These are phyloP conservation scores for Macrosoma leucophasiata DNA, from an alignment of 2,888 invertebrate species.

Conservation along the genomic window DNA sequence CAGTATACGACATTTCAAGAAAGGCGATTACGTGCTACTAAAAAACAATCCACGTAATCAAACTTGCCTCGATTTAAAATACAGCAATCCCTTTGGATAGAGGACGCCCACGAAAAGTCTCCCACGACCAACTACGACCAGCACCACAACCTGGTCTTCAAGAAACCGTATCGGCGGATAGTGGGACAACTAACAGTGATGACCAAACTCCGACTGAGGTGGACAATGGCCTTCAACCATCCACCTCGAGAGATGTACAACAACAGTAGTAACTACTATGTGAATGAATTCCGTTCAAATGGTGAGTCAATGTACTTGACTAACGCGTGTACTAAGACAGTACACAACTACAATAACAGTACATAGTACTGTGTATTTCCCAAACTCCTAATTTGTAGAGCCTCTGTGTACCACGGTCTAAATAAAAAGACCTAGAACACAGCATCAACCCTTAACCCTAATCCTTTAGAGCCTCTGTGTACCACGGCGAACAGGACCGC, in stretches of 20 bases:
- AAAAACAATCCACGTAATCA: conserved; percentile 26
- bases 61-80: conserved; percentile 24
- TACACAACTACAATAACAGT: too few relatives aligned
- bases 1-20: conserved; percentile 13
- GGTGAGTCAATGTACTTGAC: conserved; percentile 1
- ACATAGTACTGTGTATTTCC: background rate
- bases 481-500: too few relatives aligned
- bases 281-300: background rate
- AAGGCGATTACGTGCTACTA: conserved; percentile 22
- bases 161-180: conserved; percentile 16
- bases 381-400: conserved; percentile 5
- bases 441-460: conserved; percentile 7
- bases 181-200: background rate
- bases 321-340: too few relatives aligned
- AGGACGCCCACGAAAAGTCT: too few relatives aligned
- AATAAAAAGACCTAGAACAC: conserved; percentile 7
- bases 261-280: too few relatives aligned
- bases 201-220: background rate
- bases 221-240: background rate
- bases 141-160: conserved; percentile 24
- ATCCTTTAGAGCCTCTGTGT: conserved; percentile 9
- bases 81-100: conserved; percentile 23
- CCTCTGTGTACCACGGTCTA: conserved; percentile 17
- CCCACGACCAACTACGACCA: conserved; percentile 18
- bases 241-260: background rate